These are phyloP conservation scores for Phortica okadai DNA, from an alignment of 2,888 invertebrate species.

Conservation along the genomic window DNA sequence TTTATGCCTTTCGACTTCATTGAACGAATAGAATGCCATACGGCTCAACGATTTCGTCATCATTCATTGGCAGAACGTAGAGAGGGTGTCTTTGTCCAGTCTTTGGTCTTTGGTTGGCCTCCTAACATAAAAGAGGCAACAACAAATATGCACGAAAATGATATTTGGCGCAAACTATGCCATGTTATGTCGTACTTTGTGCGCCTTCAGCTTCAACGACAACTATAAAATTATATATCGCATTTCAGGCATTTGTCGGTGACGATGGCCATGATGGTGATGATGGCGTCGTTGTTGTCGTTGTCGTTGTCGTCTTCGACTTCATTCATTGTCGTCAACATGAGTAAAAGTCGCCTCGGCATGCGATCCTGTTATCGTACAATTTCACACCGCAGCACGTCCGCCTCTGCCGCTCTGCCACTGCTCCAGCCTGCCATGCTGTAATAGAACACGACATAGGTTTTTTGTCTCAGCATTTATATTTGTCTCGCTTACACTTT, in stretches of 20 bases:
- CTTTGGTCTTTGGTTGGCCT: background rate
- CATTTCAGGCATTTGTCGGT: constrained; percentile 24
- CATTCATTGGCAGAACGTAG: constrained; percentile 40
- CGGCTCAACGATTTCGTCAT: constrained; percentile 61
- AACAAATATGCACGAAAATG: background rate
- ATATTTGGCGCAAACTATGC: constrained; percentile 23
- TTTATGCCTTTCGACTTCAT: constrained; percentile 34
- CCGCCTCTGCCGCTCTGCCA: too few relatives aligned
- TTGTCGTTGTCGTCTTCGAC: background rate
- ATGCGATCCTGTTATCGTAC: background rate
- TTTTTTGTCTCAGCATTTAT: too few relatives aligned
- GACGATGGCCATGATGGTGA: too few relatives aligned
- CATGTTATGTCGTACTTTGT: constrained; percentile 12
- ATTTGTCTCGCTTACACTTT: background rate
- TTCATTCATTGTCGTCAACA: constrained; percentile 6
- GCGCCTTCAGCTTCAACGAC: background rate
- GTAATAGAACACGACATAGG: background rate
- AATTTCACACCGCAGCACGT: too few relatives aligned
- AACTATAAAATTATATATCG: constrained; percentile 15
- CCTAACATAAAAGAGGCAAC: constrained; percentile 2
- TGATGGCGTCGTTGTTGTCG: background rate
- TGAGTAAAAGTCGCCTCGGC: background rate
- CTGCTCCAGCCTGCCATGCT: background rate
- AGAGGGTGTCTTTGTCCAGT: background rate
- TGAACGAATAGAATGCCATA: constrained; percentile 32